Evolutionary conservation across 2,113 vertebrate species (phyloP).

Genomic region (Colinus virginianus): DNA sequence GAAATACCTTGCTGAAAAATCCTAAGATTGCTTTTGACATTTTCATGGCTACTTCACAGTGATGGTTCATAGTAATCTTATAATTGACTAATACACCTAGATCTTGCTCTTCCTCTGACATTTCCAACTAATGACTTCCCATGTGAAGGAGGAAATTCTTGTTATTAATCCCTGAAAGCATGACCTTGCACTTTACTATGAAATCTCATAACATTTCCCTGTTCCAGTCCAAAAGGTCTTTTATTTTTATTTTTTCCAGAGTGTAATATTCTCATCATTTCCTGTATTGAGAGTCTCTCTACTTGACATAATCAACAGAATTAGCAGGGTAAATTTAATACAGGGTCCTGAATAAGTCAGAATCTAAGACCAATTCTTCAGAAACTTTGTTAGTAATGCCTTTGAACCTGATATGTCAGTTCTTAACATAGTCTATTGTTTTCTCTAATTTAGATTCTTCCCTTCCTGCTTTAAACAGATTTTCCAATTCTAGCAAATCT

Average conservation of each 20-base stretch:
- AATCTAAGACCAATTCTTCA: background rate
- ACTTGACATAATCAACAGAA: background rate
- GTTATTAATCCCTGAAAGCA: slow-evolving; percentile 52
- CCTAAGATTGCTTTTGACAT: slow-evolving; percentile 70
- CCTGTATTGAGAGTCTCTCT: background rate
- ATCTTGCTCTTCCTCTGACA: slow-evolving; percentile 66
- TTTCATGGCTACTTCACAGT: slow-evolving; percentile 67
- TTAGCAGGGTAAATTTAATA: background rate
- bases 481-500: slow-evolving; percentile 17
- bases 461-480: slow-evolving; percentile 8
- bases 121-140: slow-evolving; percentile 64
- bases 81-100: slow-evolving; percentile 69
- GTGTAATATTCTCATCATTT: background rate
- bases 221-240: background rate
- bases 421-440: background rate
- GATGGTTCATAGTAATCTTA: slow-evolving; percentile 60
- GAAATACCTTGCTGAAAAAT: slow-evolving; percentile 66
- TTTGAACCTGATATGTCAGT: background rate
- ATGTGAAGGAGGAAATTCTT: slow-evolving; percentile 34
- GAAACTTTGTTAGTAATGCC: background rate
- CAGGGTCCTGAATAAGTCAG: background rate
- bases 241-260: background rate
- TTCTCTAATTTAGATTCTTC: background rate
- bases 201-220: slow-evolving; percentile 31
- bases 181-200: slow-evolving; percentile 31